Conservation (phyloP, 1,140 invertebrate species). For the Dolichoris vasculosae region DNA sequence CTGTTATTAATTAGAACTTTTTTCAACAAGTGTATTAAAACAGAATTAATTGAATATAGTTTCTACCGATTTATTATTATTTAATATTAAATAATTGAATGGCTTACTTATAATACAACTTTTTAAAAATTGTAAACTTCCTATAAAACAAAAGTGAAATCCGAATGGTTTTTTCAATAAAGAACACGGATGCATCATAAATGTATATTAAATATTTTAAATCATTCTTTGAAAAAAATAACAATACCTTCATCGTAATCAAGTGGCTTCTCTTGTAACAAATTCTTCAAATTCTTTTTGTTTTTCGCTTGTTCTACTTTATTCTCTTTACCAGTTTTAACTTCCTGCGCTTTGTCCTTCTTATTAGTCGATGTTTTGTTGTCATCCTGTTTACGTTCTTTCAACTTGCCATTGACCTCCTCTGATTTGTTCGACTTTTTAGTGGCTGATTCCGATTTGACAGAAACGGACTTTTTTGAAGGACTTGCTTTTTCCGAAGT, state of each 20-base stretch:
- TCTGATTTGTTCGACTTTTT: constrained; percentile 69
- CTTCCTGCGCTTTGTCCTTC: constrained; percentile 70
- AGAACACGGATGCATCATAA: not conserved
- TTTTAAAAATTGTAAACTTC: not conserved
- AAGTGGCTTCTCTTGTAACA: constrained; percentile 79
- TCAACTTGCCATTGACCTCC: constrained; percentile 70
- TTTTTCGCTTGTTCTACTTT: constrained; percentile 74
- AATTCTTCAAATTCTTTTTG: constrained; percentile 76
- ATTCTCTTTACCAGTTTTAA: constrained; percentile 72
- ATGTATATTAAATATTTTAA: constrained; percentile 27
- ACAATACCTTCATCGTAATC: constrained; percentile 81
- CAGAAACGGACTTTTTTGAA: constrained; percentile 71
- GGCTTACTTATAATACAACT: no score
- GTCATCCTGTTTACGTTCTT: constrained; percentile 74
- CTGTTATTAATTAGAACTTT: no score
- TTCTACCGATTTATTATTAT: not conserved
- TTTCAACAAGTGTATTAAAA: no score
- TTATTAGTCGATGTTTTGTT: constrained; percentile 63
- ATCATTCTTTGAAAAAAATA: constrained; percentile 18
- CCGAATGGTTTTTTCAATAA: not conserved
- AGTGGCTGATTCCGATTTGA: constrained; percentile 65
- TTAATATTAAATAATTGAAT: not conserved
- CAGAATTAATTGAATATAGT: not conserved
- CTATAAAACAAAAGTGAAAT: not conserved
- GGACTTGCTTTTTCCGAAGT: constrained; percentile 73